Evolutionary conservation across 1,140 invertebrate species (phyloP), one percentile per base, ranked within the genome.

Genomic region (Mercenaria mercenaria): DNA sequence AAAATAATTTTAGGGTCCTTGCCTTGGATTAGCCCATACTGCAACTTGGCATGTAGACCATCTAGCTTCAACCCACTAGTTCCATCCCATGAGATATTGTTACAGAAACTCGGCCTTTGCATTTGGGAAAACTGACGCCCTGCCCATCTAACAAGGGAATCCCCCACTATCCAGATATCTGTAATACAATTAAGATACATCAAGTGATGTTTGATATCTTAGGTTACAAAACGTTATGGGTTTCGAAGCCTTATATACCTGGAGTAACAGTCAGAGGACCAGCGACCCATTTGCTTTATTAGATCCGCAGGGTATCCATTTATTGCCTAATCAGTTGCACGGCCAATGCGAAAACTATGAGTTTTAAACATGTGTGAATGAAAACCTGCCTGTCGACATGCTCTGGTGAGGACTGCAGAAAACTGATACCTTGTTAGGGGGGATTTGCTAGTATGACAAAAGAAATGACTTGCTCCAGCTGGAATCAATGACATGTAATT

Each of bases 281-380:
- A 74, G 8, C 41, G 69, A 29, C 69, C 69, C 41, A 74, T 2
- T 41, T 2, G 3, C 23, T 26, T 74, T 74, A 74, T 74, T 20
- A 4, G 6, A 0, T 39, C 34, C 6, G 4, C 34, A 43, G 69
- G n/a, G 11, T 32, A 6, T 4, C 69, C 69, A 8, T 74, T 4
- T 10, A 23, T 13, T 41, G 56, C 56, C 3, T 64, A 23, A 41
- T 82, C 79, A 8, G 79, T 61, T 37, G 79, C 79, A 20, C 79
- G 13, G 13, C 79, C 79, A n/a, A 82, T 82, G 15, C 56, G 13
- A 56, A 82, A 82, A 64, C 79, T 64, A 41, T 82, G 79, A 2
- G 79, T 61, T 47, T 47, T 47, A 11, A 34, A 34, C 6, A 67
- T 34, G 3, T 29, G 3, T 15, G 23, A 15, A 4, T 15, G 3